Evolutionary conservation across 2,113 vertebrate species (phyloP).

Genomic region (Scartelaos histophorus): DNA sequence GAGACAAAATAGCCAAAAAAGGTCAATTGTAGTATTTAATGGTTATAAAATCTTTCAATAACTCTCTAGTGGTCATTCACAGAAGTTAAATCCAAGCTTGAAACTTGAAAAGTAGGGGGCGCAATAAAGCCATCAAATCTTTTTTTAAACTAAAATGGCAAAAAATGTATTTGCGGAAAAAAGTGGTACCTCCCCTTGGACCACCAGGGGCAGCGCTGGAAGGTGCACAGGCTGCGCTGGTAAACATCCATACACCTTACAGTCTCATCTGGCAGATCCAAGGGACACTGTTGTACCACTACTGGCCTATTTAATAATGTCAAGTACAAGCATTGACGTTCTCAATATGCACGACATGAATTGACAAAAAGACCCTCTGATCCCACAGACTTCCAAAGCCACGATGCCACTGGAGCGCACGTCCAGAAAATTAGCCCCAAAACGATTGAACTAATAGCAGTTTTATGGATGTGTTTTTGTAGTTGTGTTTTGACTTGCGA

Average conservation of each 20-base stretch:
- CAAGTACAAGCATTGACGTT: no score
- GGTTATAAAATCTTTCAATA: conserved; percentile 45
- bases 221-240: conserved; percentile 59
- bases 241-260: conserved; percentile 27
- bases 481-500: background rate
- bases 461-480: background rate
- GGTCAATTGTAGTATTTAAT: conserved; percentile 36
- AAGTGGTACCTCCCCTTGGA: conserved; percentile 21
- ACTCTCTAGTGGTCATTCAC: conserved; percentile 18
- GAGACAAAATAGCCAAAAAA: background rate
- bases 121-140: background rate
- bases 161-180: conserved; percentile 1
- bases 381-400: background rate
- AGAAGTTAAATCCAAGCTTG: conserved; percentile 41
- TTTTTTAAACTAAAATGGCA: background rate
- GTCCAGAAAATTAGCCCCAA: background rate
- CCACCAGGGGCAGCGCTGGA: conserved; percentile 39
- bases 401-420: background rate
- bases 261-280: conserved; percentile 8
- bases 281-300: background rate
- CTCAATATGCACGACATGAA: background rate
- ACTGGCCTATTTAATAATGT: background rate
- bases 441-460: background rate
- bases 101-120: conserved; percentile 26
- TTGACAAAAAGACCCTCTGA: background rate